Evolutionary conservation across 2,888 invertebrate species (phyloP), one percentile per base, ranked within the genome.

Genomic region (Papilio elwesi): DNA sequence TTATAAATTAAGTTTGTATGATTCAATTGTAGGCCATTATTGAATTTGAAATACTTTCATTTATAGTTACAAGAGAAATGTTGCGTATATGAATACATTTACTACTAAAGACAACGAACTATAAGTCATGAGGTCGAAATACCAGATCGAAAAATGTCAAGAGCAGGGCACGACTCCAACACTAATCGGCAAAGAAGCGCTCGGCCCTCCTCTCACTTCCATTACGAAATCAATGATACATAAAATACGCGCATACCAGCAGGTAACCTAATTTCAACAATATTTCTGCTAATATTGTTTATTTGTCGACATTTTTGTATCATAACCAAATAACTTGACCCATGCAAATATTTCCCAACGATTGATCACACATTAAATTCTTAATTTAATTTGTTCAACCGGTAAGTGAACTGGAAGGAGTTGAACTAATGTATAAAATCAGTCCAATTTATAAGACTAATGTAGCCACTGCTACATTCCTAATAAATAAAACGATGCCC

Each of bases 101-200:
- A 49, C 48, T 9, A 47, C n/a, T 48, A 12, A 51, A 66, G 38
- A 36, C n/a, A 26, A 26, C 26, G 1, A 26, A 59, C 70, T 69
- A 76, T 76, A 70, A 57, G 70, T 72, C 81, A 80, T 79, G 77
- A 78, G 80, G 84, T 84, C 81, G 76, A 81, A 87, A 86, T 83
- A 84, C 82, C 82, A 80, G 77, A 76, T 78, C 75, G 79, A 79
- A 76, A 87, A 90, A 91, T 90, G 91, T 91, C 91, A 90, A 90
- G 90, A 88, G 87, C 89, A 89, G 80, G 81, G 79, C 80, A 81
- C 77, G 77, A 81, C 77, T 72, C 74, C 79, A 77, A 80, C 79
- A 80, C 79, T 80, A 48, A 79, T 76, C 79, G 78, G 78, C 78
- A 81, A 82, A 81, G 83, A 84, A 82, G 81, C 77, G 76, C 75